These are phyloP conservation scores for Spheniscus humboldti DNA, from an alignment of 2,797 vertebrate genomes.

Conservation along the genomic window DNA sequence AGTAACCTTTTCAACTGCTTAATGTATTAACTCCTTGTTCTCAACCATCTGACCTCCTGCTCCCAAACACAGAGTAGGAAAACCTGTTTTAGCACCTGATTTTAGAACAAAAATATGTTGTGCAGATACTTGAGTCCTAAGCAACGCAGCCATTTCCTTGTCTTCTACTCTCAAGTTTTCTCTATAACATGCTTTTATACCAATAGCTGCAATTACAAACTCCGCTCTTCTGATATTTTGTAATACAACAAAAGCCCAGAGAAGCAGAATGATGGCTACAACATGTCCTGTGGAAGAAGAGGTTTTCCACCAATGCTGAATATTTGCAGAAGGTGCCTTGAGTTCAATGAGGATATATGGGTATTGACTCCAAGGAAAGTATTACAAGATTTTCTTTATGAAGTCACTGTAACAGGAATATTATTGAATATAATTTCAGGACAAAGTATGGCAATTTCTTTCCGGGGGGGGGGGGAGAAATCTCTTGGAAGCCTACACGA, in stretches of 20 bases:
- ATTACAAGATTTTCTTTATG: background rate
- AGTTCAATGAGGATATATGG: background rate
- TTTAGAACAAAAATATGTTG: background rate
- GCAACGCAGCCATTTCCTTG: background rate
- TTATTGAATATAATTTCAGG: background rate
- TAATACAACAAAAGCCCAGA: background rate
- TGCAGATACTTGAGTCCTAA: background rate
- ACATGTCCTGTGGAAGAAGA: background rate
- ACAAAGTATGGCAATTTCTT: background rate
- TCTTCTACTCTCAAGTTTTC: background rate
- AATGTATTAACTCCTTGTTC: background rate
- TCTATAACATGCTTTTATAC: background rate
- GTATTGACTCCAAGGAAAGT: background rate
- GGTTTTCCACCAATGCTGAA: background rate
- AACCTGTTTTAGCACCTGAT: background rate
- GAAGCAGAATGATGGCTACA: background rate
- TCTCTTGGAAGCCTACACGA: background rate
- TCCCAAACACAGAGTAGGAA: background rate
- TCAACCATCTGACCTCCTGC: background rate
- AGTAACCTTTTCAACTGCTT: background rate
- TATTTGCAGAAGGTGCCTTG: background rate
- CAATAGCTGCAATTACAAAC: background rate
- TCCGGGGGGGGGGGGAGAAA: no score
- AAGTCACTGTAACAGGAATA: background rate
- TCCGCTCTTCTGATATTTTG: background rate